Evolutionary conservation across 2,113 vertebrate species (phyloP).

Genomic region (Nannobrachium achirus): DNA sequence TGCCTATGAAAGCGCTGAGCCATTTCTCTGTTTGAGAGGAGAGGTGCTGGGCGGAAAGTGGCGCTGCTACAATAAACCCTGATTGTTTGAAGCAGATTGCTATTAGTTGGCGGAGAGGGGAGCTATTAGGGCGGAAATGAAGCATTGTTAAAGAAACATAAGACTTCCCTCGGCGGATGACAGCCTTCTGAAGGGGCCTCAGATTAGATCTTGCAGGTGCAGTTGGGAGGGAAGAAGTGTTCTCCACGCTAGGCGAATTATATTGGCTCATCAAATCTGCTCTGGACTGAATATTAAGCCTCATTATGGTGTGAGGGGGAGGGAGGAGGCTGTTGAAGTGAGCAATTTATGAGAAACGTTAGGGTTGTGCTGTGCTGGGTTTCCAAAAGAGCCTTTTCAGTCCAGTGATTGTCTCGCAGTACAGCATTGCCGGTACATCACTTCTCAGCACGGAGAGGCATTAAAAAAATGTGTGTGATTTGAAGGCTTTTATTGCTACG

Average conservation of each 20-base stretch:
- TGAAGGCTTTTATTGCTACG: slow-evolving; percentile 20
- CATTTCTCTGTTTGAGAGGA: slow-evolving; percentile 34
- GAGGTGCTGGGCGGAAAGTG: slow-evolving; percentile 26
- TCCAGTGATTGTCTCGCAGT: slow-evolving; percentile 33
- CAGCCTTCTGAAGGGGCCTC: slow-evolving; percentile 67
- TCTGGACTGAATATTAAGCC: slow-evolving; percentile 65
- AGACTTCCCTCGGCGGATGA: slow-evolving; percentile 63
- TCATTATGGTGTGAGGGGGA: slow-evolving; percentile 53
- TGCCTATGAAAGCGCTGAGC: slow-evolving; percentile 1
- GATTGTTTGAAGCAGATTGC: slow-evolving; percentile 73
- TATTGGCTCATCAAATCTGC: slow-evolving; percentile 68
- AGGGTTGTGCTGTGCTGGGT: slow-evolving; percentile 30
- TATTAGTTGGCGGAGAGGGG: slow-evolving; percentile 59
- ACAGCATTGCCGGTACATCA: slow-evolving; percentile 25
- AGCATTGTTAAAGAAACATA: slow-evolving; percentile 75
- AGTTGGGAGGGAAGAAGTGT: slow-evolving; percentile 54
- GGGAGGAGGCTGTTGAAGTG: slow-evolving; percentile 56
- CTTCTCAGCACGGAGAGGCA: background rate
- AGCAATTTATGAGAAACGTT: slow-evolving; percentile 62
- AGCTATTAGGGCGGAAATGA: slow-evolving; percentile 75
- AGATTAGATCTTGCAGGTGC: slow-evolving; percentile 77
- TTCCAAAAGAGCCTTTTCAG: slow-evolving; percentile 44
- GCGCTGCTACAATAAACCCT: slow-evolving; percentile 54
- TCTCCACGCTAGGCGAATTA: slow-evolving; percentile 62
- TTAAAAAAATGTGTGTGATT: slow-evolving; percentile 19